Evolutionary conservation across 1,140 invertebrate genomes (phyloP).

Genomic region (Ceratina japonica): DNA sequence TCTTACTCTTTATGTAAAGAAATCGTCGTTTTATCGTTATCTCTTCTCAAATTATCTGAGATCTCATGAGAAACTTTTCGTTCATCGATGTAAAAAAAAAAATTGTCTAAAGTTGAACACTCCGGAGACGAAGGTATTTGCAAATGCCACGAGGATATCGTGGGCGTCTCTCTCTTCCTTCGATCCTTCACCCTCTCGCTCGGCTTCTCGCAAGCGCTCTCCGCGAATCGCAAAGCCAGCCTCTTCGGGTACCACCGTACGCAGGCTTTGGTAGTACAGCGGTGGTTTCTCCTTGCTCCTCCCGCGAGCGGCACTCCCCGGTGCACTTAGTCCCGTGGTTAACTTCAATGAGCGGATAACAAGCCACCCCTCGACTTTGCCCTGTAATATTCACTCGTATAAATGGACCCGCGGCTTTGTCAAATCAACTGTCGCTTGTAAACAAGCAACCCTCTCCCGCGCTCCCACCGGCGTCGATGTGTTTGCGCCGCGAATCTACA

Average conservation of each 20-base stretch:
- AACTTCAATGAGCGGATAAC: conserved; percentile 80
- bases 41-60: no score
- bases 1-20: no score
- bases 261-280: conserved; percentile 42
- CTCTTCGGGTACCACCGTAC: conserved; percentile 2
- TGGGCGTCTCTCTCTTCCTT: conserved; percentile 1
- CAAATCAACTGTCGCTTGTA: conserved; percentile 78
- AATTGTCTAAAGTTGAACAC: no score
- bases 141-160: no score
- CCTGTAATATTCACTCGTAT: conserved; percentile 77
- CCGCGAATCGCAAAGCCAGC: conserved; percentile 21
- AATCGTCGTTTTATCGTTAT: no score
- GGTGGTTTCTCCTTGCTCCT: conserved; percentile 34
- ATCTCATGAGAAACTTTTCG: no score
- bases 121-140: no score
- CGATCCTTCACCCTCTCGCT: conserved; percentile 20
- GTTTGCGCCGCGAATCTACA: conserved; percentile 40
- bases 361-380: conserved; percentile 75
- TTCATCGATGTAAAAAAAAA: no score
- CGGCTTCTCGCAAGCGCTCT: conserved; percentile 6
- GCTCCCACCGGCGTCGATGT: conserved; percentile 33
- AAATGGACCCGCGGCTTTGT: conserved; percentile 78
- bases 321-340: conserved; percentile 79
- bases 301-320: conserved; percentile 55
- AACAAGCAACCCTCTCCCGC: conserved; percentile 60